These are phyloP conservation scores for Oreochromis spilurus DNA, from an alignment of 2,113 vertebrate species.

Conservation along the genomic window DNA sequence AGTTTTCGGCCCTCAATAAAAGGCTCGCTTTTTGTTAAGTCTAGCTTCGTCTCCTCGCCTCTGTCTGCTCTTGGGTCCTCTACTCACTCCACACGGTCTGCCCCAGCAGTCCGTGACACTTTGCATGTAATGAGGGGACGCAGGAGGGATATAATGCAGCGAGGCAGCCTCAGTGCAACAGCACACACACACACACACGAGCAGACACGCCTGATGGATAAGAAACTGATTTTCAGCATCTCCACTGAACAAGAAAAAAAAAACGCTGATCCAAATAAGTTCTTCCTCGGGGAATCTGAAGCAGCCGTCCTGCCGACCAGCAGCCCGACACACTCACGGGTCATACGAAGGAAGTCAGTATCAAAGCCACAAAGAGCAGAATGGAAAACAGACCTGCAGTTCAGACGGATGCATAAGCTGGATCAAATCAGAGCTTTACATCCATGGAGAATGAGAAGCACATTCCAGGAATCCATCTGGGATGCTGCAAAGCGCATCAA, in stretches of 20 bases:
- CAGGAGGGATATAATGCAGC: not conserved
- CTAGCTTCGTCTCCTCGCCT: too few relatives aligned
- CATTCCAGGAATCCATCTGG: not conserved
- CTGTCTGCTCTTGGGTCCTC: too few relatives aligned
- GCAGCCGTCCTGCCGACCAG: not conserved
- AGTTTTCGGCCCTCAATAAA: too few relatives aligned
- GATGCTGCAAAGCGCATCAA: not conserved
- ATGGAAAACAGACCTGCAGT: not conserved
- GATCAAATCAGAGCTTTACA: accelerated
- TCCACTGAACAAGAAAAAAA: accelerated
- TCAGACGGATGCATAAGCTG: not conserved
- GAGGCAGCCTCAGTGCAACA: not conserved
- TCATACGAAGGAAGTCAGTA: accelerated
- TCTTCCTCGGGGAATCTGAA: not conserved
- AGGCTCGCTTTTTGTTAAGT: too few relatives aligned
- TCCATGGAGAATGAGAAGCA: not conserved
- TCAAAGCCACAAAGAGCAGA: not conserved
- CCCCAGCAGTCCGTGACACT: too few relatives aligned
- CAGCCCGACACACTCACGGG: not conserved
- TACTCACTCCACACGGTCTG: too few relatives aligned
- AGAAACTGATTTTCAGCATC: not conserved
- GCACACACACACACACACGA: not conserved
- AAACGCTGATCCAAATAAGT: accelerated
- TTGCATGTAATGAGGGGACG: not conserved
- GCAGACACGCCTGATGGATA: too few relatives aligned